A percentile compares a stretch with the other conserved stretches of the same genome.
phyloP scores from a whole-genome alignment of 2,888 invertebrate species.

The Mesoligia furuncula region DNA sequence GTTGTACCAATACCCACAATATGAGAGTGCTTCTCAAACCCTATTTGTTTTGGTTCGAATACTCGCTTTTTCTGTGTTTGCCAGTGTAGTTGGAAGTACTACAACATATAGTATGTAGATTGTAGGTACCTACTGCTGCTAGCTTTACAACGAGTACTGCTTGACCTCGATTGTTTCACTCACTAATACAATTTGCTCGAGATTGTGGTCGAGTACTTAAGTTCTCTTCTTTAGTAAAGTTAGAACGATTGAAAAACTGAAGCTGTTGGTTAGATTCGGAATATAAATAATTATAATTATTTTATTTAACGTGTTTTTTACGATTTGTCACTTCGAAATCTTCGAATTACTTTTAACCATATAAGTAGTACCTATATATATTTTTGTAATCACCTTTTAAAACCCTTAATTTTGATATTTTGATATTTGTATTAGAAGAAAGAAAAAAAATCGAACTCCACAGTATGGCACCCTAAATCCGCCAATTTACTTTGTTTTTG shows the following conservation, averaged over 20 bases:
- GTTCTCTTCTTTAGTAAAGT: not conserved
- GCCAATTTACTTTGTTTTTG: no score
- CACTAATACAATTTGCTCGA: constrained; percentile 7
- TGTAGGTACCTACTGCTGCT: not conserved
- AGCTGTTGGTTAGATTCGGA: not conserved
- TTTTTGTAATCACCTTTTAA: no score
- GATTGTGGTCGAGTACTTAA: not conserved
- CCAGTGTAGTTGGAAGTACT: not conserved
- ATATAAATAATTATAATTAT: no score
- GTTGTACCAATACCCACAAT: constrained; percentile 11
- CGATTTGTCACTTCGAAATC: no score
- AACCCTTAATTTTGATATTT: no score
- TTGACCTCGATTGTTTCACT: constrained; percentile 31
- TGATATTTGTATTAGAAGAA: no score
- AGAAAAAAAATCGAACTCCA: no score
- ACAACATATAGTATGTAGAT: not conserved
- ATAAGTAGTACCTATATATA: no score
- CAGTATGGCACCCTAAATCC: no score
- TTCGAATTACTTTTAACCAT: no score
- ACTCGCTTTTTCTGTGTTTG: not conserved
- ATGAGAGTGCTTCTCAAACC: constrained; percentile 6
- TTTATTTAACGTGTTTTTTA: no score
- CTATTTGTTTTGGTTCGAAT: constrained; percentile 7
- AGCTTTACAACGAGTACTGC: not conserved
- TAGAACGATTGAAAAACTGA: not conserved